A percentile compares a stretch with the other conserved stretches of the same genome.
Evolutionary conservation across 2,113 vertebrate species (phyloP).

Genomic region (Lophura nycthemera): DNA sequence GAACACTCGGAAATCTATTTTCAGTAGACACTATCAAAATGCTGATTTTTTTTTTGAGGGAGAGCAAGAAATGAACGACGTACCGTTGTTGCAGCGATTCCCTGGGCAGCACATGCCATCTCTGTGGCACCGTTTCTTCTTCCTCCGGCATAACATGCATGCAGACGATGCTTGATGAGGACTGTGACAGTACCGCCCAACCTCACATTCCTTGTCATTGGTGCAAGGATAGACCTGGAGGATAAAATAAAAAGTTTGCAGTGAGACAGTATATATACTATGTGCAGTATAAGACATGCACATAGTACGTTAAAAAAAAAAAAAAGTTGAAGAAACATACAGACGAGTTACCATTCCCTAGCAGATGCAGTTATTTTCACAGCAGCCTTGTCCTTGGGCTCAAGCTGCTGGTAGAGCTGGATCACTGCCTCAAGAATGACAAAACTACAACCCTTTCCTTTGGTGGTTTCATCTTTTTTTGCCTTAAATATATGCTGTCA

Average conservation of each 20-base stretch:
- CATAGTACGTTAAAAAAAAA: background rate
- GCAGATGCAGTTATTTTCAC: background rate
- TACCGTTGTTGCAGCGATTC: constrained; percentile 95
- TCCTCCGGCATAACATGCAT: constrained; percentile 90
- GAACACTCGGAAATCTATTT: background rate
- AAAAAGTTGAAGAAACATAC: accelerated
- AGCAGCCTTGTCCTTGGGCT: background rate
- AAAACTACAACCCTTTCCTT: background rate
- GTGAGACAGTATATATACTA: background rate
- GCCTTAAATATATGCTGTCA: background rate
- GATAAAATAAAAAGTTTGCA: background rate
- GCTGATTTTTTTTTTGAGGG: background rate
- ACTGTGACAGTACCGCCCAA: constrained; percentile 93
- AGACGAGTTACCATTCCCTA: accelerated
- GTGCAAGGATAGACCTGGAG: constrained; percentile 89
- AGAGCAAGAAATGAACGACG: background rate
- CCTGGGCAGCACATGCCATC: constrained; percentile 96
- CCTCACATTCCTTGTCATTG: constrained; percentile 92
- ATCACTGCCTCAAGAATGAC: background rate
- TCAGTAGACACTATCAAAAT: background rate
- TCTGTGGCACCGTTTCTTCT: constrained; percentile 94
- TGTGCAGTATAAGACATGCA: background rate
- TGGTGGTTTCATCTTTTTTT: background rate
- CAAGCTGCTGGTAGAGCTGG: background rate
- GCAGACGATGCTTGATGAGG: constrained; percentile 88